Conservation (phyloP, 2,888 invertebrate genomes). For the Drosophila bunnanda region DNA sequence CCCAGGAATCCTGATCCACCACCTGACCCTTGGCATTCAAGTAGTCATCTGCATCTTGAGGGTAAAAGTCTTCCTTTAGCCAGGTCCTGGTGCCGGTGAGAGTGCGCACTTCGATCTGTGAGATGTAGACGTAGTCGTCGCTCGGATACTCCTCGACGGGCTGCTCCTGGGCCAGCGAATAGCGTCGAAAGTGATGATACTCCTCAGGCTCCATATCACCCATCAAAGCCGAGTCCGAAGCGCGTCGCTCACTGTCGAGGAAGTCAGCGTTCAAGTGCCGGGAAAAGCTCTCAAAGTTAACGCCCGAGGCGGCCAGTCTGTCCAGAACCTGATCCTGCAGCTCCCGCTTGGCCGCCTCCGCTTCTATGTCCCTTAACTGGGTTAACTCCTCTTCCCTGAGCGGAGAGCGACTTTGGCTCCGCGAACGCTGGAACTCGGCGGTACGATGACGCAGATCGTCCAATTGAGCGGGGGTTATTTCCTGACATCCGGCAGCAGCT, state of each 20-base stretch:
- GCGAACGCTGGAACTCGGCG: constrained; percentile 81
- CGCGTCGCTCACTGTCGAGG: constrained; percentile 81
- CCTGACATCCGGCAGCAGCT: constrained; percentile 64
- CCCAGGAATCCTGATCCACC: constrained; percentile 57
- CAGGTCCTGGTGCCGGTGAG: constrained; percentile 76
- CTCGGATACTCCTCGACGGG: constrained; percentile 82
- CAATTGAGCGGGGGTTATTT: constrained; percentile 62
- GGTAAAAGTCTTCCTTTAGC: constrained; percentile 78
- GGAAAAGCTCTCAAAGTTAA: constrained; percentile 80
- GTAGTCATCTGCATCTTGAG: constrained; percentile 53
- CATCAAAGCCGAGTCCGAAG: constrained; percentile 82
- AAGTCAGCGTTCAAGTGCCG: constrained; percentile 73
- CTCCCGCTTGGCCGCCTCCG: constrained; percentile 66
- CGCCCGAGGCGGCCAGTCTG: constrained; percentile 74
- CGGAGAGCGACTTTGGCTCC: constrained; percentile 82
- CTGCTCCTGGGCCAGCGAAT: constrained; percentile 81
- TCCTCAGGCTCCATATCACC: constrained; percentile 82
- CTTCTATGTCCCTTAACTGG: constrained; percentile 65
- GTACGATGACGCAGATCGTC: constrained; percentile 80
- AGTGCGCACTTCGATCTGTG: constrained; percentile 80
- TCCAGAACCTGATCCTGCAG: constrained; percentile 78
- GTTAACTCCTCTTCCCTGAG: constrained; percentile 47
- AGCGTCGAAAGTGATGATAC: constrained; percentile 84
- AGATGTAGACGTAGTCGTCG: constrained; percentile 79
- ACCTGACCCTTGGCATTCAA: constrained; percentile 8